Percentiles rank a stretch among this genome's conserved stretches.
phyloP scores from a whole-genome alignment of 2,113 vertebrate species.

The Polypterus bichir region DNA sequence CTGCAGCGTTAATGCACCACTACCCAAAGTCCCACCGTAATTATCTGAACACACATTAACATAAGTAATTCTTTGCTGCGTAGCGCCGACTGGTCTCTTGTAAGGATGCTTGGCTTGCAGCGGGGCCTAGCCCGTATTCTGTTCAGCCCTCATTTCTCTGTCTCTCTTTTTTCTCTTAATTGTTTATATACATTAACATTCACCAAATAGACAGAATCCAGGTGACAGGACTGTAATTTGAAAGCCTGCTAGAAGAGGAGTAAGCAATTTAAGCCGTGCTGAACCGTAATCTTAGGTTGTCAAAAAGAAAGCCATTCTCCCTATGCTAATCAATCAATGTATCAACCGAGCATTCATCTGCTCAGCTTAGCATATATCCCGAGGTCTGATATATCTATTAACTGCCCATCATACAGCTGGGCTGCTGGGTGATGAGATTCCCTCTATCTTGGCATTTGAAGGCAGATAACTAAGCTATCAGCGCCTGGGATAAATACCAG shows the following conservation, averaged over 20 bases:
- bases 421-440: slow-evolving; percentile 74
- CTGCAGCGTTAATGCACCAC: slow-evolving; percentile 1
- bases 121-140: too few species aligned
- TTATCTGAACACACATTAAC: slow-evolving; percentile 11
- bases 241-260: slow-evolving; percentile 77
- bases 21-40: slow-evolving; percentile 13
- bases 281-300: slow-evolving; percentile 94
- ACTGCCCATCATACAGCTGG: slow-evolving; percentile 77
- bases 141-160: slow-evolving; percentile 21
- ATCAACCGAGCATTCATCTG: slow-evolving; percentile 81
- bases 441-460: slow-evolving; percentile 85
- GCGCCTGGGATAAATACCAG: slow-evolving; percentile 89
- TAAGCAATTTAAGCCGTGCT: slow-evolving; percentile 90
- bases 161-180: slow-evolving; percentile 68
- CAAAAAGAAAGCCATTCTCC: slow-evolving; percentile 86
- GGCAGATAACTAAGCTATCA: slow-evolving; percentile 90
- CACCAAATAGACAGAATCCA: slow-evolving; percentile 84
- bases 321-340: slow-evolving; percentile 96
- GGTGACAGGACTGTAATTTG: slow-evolving; percentile 98
- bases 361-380: slow-evolving; percentile 87
- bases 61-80: slow-evolving; percentile 9
- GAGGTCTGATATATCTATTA: slow-evolving; percentile 97
- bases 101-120: too few species aligned
- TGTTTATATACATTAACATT: slow-evolving; percentile 97
- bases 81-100: slow-evolving; percentile 3